Evolutionary conservation across 2,888 invertebrate species (phyloP), one percentile per base, ranked within the genome.

Genomic region (Trachelus troglodyta): DNA sequence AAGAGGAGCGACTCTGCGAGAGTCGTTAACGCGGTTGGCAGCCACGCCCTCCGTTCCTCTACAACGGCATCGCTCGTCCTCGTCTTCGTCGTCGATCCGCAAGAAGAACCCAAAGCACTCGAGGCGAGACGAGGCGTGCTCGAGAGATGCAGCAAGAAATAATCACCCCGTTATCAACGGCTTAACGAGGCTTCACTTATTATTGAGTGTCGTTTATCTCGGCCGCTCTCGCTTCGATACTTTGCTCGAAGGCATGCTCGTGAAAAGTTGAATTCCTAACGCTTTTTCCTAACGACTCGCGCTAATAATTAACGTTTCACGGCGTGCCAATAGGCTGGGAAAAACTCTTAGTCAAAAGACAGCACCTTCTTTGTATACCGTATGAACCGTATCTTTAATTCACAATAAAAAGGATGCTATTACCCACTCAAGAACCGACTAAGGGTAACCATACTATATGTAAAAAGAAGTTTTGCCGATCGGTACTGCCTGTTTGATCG

Each of bases 21-120:
- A 87, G 85, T 89, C 88, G 88, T 89, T 89, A 89, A 86, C 87
- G 85, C 86, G 81, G 83, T 83, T 83, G 83, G 76, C 85, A 83
- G 85, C 87, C 87, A 89, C 89, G 87, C 89, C 89, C 89, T 86
- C 82, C 34, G 31, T 71, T 71, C 31, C 71, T 71, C 34, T 23
- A 9, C 71, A 31, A 23, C 56, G 9, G 56, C 56, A 23, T 6
- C 15, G 6, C 40, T 56, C 40, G 23, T 56, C 40, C 76, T 83
- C 85, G 80, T 81, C 83, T 30, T 74, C 69, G 73, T 12, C 37
- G 68, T 31, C 30, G 69, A 35, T 74, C 74, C 35, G 74, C 74
- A 83, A 82, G 81, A 81, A 83, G 80, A 78, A 76, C 80, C 69
- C 76, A 85, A 83, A 83, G 82, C 84, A 83, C 86, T 87, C 78